Evolutionary conservation across 64 coral and sea anemone genomes (phyloP), one percentile per base, ranked within the genome.

Genomic region (Pocillopora verrucosa): DNA sequence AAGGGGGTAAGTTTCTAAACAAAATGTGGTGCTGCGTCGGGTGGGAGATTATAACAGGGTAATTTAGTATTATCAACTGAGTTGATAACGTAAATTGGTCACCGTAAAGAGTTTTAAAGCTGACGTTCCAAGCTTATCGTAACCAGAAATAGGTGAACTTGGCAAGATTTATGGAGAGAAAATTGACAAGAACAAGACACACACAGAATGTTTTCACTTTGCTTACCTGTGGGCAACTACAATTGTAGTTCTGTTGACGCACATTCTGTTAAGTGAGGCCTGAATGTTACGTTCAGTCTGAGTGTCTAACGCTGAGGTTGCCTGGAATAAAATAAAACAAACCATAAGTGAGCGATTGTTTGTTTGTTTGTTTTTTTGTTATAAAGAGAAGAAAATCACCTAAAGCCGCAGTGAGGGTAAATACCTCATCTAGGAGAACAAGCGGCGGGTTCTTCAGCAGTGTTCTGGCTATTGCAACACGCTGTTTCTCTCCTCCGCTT

Each of bases 401-500:
- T 30, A 30, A 30, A 30, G 30, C 30, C 30, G 30, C 30, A 30
- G 30, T 30, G 30, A 30, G 30, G 24, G 17, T 9, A 16, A 68
- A 78, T 72, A 98, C 96, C 90, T 98, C 96, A 60, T 98, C 96
- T 16, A 98, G 75, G 20, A 98, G 78, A 59, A 98, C 96, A 56
- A 98, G 86, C 4, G 96, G 88, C 1, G 96, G 96, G 58, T 98
- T 98, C 93, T 98, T 98, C 30, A 98, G 59, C 7, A 98, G 78
- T 17, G 96, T 98, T 87, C 96, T 90, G 0, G 96, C 96, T 15
- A 98, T 98, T 24, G 96, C 96, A 36, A 98, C 96, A 20, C 96
- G 90, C n/a, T 98, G 96, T 76, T 98, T 98, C 84, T 98, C 96
- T 16, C 96, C 96, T 16, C 96, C 96, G 62, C 96, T 98, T 11